These are phyloP conservation scores for Indicator indicator DNA, from an alignment of 2,113 vertebrate species.

Conservation along the genomic window DNA sequence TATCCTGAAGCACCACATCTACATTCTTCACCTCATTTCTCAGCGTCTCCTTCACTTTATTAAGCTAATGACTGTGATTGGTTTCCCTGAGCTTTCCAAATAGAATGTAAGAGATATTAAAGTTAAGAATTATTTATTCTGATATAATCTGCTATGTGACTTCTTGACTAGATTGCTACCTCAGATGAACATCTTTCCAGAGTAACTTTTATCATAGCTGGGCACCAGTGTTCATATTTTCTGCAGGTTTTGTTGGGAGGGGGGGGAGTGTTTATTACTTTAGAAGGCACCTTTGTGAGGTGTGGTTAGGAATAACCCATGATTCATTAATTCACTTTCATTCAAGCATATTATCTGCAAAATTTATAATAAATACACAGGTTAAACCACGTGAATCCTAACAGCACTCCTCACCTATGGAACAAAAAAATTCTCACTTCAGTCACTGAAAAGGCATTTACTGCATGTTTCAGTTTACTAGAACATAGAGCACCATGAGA, in stretches of 20 bases:
- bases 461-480: background rate
- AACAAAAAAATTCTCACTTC: background rate
- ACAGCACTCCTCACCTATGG: background rate
- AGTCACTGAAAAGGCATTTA: background rate
- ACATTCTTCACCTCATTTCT: background rate
- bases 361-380: background rate
- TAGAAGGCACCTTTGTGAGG: background rate
- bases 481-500: background rate
- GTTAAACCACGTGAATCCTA: background rate
- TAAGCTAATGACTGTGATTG: background rate
- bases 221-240: background rate
- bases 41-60: background rate
- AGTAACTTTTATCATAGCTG: background rate
- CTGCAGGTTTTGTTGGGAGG: background rate
- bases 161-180: background rate
- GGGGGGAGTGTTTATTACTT: background rate
- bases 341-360: background rate
- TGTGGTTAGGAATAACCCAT: background rate
- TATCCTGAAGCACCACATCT: too few relatives aligned
- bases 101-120: background rate
- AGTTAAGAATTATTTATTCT: constrained; percentile 1
- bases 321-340: background rate
- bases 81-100: background rate
- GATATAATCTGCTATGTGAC: background rate
- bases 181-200: background rate